Percentiles rank a stretch among this genome's conserved stretches.
Conservation (phyloP, 2,113 vertebrate species). For the Antennarius striatus region DNA sequence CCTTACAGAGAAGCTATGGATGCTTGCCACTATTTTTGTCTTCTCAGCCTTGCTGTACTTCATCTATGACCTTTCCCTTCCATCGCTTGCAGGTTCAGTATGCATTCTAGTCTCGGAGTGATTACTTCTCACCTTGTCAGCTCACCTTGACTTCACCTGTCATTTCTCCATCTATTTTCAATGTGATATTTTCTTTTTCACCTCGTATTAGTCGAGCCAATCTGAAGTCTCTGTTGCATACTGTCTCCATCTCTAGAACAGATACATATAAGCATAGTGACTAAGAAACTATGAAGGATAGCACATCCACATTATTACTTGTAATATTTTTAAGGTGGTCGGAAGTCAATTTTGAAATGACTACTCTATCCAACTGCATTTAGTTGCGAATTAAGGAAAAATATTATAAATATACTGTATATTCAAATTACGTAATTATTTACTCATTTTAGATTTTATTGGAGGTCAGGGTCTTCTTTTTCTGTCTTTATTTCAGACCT, state of each 20-base stretch:
- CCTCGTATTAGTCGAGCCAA: conserved; percentile 70
- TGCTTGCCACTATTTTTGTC: conserved; percentile 40
- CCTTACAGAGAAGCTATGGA: conserved; percentile 2
- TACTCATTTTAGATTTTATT: no score
- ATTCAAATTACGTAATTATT: conserved; percentile 3
- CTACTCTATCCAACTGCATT: no score
- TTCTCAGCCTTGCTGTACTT: conserved; percentile 56
- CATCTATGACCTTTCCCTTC: conserved; percentile 58
- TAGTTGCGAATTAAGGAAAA: no score
- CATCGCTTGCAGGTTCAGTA: conserved; percentile 62
- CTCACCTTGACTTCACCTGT: conserved; percentile 79
- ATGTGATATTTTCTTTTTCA: conserved; percentile 65
- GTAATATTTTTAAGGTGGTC: neutral
- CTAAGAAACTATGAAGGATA: neutral
- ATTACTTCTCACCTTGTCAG: conserved; percentile 78
- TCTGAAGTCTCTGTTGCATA: conserved; percentile 52
- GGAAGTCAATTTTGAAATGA: neutral
- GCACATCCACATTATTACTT: neutral
- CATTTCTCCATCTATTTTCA: conserved; percentile 75
- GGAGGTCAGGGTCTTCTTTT: neutral
- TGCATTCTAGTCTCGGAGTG: conserved; percentile 64
- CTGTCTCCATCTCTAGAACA: conserved; percentile 22
- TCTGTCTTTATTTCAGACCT: neutral
- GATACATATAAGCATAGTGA: neutral
- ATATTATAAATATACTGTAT: neutral